Percentiles rank a stretch among this genome's conserved stretches.
Conservation (phyloP, 2,797 vertebrate genomes). For the Acanthurus lineatus region DNA sequence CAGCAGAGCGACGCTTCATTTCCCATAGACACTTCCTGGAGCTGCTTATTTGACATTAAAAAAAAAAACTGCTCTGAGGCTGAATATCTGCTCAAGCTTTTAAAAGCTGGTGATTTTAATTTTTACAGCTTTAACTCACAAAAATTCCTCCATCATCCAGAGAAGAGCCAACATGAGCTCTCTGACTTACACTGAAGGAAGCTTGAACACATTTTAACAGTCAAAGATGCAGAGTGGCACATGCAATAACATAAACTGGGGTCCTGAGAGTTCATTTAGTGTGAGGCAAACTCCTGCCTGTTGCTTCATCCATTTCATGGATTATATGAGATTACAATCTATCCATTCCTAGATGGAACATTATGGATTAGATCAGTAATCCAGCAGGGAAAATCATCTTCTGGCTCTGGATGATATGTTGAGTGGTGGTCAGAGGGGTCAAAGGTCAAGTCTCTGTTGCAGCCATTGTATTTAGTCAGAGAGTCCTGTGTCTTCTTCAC, state of each 20-base stretch:
- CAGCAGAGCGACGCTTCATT: constrained; percentile 14
- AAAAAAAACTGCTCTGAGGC: background rate
- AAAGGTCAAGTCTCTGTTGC: constrained; percentile 36
- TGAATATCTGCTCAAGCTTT: constrained; percentile 20
- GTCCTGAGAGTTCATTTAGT: constrained; percentile 23
- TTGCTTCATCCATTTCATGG: constrained; percentile 48
- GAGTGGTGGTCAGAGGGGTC: constrained; percentile 34
- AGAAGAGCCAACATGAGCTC: background rate
- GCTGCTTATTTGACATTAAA: constrained; percentile 1
- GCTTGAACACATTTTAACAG: constrained; percentile 1
- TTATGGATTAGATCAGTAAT: constrained; percentile 77
- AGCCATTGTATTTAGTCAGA: background rate
- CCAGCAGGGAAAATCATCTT: constrained; percentile 54
- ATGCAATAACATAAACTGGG: background rate
- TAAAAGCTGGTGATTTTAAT: constrained; percentile 15
- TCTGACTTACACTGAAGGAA: constrained; percentile 24
- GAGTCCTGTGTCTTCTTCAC: background rate
- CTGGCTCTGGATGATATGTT: constrained; percentile 37
- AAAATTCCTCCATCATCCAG: background rate
- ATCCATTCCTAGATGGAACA: constrained; percentile 55
- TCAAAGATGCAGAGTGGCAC: background rate
- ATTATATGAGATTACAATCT: constrained; percentile 73
- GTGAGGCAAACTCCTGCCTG: constrained; percentile 20
- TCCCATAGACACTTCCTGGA: constrained; percentile 16
- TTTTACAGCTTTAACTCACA: constrained; percentile 8